These are phyloP conservation scores for Drosophila sordidapex DNA, from an alignment of 2,888 invertebrate genomes.

Conservation along the genomic window DNA sequence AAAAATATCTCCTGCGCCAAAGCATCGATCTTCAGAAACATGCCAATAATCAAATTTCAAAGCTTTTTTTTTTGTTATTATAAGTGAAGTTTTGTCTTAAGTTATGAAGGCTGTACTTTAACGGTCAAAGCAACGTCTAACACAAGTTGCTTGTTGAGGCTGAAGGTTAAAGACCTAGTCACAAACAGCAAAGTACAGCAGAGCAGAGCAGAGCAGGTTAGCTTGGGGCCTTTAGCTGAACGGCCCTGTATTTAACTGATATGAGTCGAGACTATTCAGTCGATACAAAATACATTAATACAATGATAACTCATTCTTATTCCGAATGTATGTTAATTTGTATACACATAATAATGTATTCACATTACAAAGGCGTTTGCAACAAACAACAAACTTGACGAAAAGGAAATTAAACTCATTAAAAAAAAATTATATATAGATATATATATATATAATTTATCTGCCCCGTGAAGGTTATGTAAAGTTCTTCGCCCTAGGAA, in stretches of 20 bases:
- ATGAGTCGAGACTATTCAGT: conserved; percentile 6
- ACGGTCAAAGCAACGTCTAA: conserved; percentile 45
- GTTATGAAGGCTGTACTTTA: conserved; percentile 56
- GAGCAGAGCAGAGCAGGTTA: conserved; percentile 1
- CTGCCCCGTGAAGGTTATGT: not conserved
- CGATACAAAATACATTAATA: conserved; percentile 17
- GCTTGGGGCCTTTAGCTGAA: conserved; percentile 25
- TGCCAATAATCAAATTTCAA: conserved; percentile 8
- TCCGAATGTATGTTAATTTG: not conserved
- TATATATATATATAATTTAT: not conserved
- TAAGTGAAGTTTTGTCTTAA: conserved; percentile 1
- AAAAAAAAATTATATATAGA: not conserved
- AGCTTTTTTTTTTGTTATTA: not conserved
- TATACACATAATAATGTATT: not conserved
- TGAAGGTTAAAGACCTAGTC: conserved; percentile 47
- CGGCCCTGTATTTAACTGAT: conserved; percentile 23
- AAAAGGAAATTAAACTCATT: not conserved
- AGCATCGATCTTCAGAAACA: conserved; percentile 10
- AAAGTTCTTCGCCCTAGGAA: not conserved
- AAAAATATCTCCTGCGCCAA: conserved; percentile 3
- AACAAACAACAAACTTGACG: not conserved
- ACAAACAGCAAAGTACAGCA: conserved; percentile 10
- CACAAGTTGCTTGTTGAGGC: conserved; percentile 7
- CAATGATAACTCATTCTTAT: conserved; percentile 15
- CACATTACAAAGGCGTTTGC: not conserved